Evolutionary conservation across 2,113 vertebrate genomes (phyloP), one percentile per base, ranked within the genome.

Genomic region (Sciurus niger): DNA sequence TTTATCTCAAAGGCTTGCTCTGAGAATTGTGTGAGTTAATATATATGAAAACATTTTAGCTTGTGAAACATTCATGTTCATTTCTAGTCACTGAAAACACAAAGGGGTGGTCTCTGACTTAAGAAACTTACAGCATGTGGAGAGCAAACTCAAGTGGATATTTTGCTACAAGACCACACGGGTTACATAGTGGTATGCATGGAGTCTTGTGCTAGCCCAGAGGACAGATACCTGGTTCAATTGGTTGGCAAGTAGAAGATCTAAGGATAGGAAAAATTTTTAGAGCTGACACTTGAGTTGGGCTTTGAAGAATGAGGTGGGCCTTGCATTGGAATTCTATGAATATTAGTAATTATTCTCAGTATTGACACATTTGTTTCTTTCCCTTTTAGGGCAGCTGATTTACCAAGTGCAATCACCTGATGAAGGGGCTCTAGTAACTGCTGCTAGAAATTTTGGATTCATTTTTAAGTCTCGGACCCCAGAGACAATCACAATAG

Each of bases 391-490:
- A 99, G 98, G 98, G 58, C 96, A 99, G n/a, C 92, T 99, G 77
- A 77, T 97, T 94, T 99, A 99, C 93, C 98, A 98, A 97, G 98
- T 98, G 80, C 98, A 99, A 2, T 99, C 98, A 60, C 99, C 99
- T 25, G 98, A 99, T 96, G 99, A 99, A 98, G 99, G 98, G 63
- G 98, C 98, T 28, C 93, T 99, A 55, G 99, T 99, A 28, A 99
- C 98, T 5, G 98, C 98, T 34, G 98, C 98, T 84, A 98, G 98
- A 95, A 98, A 99, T 95, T 98, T 98, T 78, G 99, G 98, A 17
- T 99, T 99, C 53, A 95, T 98, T 94, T 99, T 99, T 94, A 98
- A 99, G 80, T 98, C 98, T 84, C 98, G 98, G 55, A 99, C 98
- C 2, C 98, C 99, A n/a, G 98, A 99, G 70, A 99, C 99, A 46